phyloP scores from a whole-genome alignment of 2,797 vertebrate genomes.

The Anomalospiza imberbis region DNA sequence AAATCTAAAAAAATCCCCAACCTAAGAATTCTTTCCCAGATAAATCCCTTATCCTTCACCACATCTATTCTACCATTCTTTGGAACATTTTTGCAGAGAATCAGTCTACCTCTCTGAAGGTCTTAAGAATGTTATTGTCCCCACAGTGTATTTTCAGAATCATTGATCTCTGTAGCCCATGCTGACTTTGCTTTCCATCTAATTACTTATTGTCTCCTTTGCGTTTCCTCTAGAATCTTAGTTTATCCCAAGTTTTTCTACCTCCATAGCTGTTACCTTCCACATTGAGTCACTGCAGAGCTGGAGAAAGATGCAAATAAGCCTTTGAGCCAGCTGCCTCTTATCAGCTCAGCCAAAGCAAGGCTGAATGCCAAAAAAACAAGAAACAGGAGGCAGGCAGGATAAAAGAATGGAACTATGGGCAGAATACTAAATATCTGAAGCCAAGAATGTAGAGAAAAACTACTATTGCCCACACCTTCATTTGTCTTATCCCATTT shows the following conservation, averaged over 20 bases:
- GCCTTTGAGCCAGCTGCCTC: slow-evolving; percentile 8
- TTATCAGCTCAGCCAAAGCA: slow-evolving; percentile 44
- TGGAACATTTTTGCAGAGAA: neutral
- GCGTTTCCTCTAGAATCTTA: neutral
- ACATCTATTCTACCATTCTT: neutral
- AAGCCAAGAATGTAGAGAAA: neutral
- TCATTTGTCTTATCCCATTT: neutral
- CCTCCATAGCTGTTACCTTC: neutral
- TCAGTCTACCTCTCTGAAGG: neutral
- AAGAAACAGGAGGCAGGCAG: slow-evolving; percentile 28
- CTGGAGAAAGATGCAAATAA: slow-evolving; percentile 12
- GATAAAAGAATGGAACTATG: slow-evolving; percentile 9
- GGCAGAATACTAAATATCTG: slow-evolving; percentile 8
- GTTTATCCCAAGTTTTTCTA: neutral
- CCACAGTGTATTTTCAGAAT: neutral
- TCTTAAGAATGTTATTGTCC: neutral
- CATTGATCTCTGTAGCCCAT: neutral
- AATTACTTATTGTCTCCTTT: neutral
- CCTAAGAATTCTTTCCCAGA: neutral
- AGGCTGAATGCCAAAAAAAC: slow-evolving; percentile 40
- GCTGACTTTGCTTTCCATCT: neutral
- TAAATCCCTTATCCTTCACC: neutral
- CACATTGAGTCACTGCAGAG: neutral
- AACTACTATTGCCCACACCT: neutral
- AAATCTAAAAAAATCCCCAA: rapidly evolving